Evolutionary conservation across 2,888 invertebrate genomes (phyloP).

Genomic region (Girardia tigrina): DNA sequence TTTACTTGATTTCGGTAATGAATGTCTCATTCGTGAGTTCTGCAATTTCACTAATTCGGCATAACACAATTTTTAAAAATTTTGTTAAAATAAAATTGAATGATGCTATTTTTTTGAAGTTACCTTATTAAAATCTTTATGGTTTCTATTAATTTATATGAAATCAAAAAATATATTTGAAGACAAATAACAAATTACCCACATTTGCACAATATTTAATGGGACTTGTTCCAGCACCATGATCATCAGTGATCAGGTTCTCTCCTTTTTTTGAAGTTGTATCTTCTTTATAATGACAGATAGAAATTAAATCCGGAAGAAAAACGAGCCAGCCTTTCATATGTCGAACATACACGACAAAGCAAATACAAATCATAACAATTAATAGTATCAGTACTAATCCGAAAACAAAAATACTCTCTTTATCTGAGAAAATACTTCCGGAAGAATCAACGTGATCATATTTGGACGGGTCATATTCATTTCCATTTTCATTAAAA

Average conservation of each 20-base stretch:
- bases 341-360: slow-evolving; percentile 13
- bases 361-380: not conserved
- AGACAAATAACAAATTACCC: too few relatives aligned
- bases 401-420: not conserved
- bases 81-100: too few relatives aligned
- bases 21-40: too few relatives aligned
- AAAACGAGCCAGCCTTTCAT: not conserved
- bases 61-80: too few relatives aligned
- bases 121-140: too few relatives aligned
- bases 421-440: slow-evolving; percentile 11
- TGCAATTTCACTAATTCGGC: too few relatives aligned
- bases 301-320: slow-evolving; percentile 7
- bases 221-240: not conserved
- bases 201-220: not conserved
- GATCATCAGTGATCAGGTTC: not conserved
- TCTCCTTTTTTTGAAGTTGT: not conserved
- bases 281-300: not conserved
- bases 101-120: too few relatives aligned
- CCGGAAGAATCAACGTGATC: not conserved
- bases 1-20: too few relatives aligned
- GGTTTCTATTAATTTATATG: too few relatives aligned
- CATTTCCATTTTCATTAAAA: not conserved
- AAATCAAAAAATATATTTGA: too few relatives aligned
- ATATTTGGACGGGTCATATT: not conserved
- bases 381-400: not conserved